These are phyloP conservation scores for Stenichneumon culpator DNA, from an alignment of 2,888 invertebrate species.

Conservation along the genomic window DNA sequence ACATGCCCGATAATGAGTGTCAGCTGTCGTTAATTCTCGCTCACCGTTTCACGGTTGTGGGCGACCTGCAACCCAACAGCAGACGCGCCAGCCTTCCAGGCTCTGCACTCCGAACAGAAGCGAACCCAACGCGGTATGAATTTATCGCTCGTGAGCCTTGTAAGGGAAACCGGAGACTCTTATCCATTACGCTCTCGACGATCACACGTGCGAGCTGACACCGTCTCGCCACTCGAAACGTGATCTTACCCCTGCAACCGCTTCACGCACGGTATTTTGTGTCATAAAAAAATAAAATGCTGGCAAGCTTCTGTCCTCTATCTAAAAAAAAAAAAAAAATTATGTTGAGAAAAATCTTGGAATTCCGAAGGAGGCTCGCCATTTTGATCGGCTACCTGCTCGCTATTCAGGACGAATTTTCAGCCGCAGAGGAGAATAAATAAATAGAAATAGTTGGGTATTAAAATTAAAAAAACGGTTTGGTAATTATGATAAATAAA, in stretches of 20 bases:
- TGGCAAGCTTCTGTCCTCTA: background rate
- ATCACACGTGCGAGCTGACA: slow-evolving; percentile 59
- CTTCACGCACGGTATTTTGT: slow-evolving; percentile 6
- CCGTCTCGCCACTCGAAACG: slow-evolving; percentile 45
- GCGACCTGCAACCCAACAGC: slow-evolving; percentile 42
- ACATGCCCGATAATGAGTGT: slow-evolving; percentile 70
- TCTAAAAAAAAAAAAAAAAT: background rate
- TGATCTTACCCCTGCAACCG: slow-evolving; percentile 39
- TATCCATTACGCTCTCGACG: slow-evolving; percentile 62
- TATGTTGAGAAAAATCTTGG: background rate
- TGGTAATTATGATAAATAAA: no score
- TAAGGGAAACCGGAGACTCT: slow-evolving; percentile 61
- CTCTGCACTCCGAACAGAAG: slow-evolving; percentile 35
- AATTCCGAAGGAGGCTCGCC: background rate
- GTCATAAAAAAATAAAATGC: background rate
- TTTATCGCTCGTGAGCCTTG: slow-evolving; percentile 56
- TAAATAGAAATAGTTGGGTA: no score
- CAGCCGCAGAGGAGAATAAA: no score
- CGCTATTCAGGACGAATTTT: no score
- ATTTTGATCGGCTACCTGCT: no score
- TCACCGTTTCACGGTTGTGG: slow-evolving; percentile 7
- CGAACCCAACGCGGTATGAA: slow-evolving; percentile 45
- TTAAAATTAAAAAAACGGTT: no score
- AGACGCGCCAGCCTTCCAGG: slow-evolving; percentile 37
- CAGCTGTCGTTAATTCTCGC: slow-evolving; percentile 66